Conservation (phyloP, 2,888 invertebrate species). For the Diploptera punctata region DNA sequence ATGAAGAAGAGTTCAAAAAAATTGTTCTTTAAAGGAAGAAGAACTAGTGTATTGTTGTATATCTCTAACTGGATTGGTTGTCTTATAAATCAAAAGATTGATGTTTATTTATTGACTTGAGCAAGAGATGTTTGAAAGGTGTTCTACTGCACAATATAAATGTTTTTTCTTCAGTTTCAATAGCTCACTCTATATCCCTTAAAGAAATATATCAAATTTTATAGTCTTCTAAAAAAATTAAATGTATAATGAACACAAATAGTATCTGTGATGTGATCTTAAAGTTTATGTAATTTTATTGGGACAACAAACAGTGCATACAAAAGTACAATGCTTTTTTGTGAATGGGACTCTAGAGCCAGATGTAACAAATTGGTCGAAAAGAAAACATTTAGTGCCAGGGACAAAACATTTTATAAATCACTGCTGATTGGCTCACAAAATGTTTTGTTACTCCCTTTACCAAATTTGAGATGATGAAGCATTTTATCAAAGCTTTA, state of each 20-base stretch:
- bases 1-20: no score
- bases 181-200: neutral
- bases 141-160: neutral
- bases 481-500: neutral
- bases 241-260: neutral
- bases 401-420: neutral
- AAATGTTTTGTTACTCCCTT: constrained; percentile 1
- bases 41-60: no score
- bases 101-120: no score
- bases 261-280: neutral
- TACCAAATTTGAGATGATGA: neutral
- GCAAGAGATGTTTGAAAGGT: no score
- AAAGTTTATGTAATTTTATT: constrained; percentile 6
- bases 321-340: neutral
- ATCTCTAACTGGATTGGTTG: no score
- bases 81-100: no score
- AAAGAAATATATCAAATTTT: constrained; percentile 5
- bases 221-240: neutral
- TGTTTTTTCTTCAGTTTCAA: neutral
- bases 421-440: neutral
- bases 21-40: no score
- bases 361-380: neutral
- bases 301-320: neutral
- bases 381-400: constrained; percentile 4
- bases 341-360: neutral